phyloP scores from a whole-genome alignment of 2,113 vertebrate genomes.

The Caracal caracal region DNA sequence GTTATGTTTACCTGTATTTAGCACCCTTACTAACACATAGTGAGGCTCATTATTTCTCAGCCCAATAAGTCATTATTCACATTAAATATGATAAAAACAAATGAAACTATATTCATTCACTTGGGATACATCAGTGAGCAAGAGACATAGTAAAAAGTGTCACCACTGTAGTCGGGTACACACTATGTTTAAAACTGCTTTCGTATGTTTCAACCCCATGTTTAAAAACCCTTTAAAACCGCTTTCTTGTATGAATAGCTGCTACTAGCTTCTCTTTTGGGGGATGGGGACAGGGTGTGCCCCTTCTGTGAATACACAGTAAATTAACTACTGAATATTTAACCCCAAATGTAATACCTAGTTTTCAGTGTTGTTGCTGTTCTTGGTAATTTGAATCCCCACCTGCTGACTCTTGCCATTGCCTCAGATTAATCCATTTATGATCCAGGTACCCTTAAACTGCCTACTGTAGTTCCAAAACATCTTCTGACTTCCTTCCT shows the following conservation, averaged over 20 bases:
- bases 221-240: not conserved
- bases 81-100: slow-evolving; percentile 19
- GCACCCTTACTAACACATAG: not conserved
- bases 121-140: not conserved
- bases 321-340: slow-evolving; percentile 54
- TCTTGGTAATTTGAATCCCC: slow-evolving; percentile 63
- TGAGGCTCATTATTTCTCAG: slow-evolving; percentile 19
- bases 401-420: slow-evolving; percentile 62
- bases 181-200: not conserved
- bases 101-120: slow-evolving; percentile 20
- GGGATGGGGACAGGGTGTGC: not conserved
- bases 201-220: not conserved
- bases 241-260: not conserved
- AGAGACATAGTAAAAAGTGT: not conserved
- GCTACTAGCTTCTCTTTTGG: not conserved
- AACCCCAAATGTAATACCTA: slow-evolving; percentile 61
- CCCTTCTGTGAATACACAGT: slow-evolving; percentile 22
- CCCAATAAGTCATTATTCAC: not conserved
- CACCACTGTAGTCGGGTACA: not conserved
- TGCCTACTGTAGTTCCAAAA: slow-evolving; percentile 65
- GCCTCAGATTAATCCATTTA: slow-evolving; percentile 67
- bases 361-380: slow-evolving; percentile 61
- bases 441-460: slow-evolving; percentile 59
- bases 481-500: slow-evolving; percentile 62
- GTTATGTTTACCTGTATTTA: not conserved